phyloP scores from a whole-genome alignment of 2,113 vertebrate species.

The Benitochromis conjunctus region DNA sequence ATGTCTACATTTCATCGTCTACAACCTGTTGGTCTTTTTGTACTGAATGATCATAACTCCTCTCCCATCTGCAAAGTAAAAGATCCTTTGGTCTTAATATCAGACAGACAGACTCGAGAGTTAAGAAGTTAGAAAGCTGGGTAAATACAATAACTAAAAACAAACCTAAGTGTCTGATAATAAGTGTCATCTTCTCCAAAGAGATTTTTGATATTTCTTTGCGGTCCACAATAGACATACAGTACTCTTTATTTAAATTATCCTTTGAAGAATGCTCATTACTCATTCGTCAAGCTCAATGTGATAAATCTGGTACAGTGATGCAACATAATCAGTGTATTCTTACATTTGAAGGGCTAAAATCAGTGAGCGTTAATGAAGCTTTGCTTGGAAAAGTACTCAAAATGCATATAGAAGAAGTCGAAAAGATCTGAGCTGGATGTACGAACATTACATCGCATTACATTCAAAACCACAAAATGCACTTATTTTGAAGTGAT shows the following conservation, averaged over 20 bases:
- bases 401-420: background rate
- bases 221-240: background rate
- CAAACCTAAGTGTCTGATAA: background rate
- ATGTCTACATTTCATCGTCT: background rate
- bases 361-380: background rate
- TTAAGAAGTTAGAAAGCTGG: background rate
- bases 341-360: background rate
- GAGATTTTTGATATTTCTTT: background rate
- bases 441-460: background rate
- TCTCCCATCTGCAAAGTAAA: background rate
- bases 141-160: background rate
- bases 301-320: background rate
- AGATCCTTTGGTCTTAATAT: background rate
- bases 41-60: constrained; percentile 9
- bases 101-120: background rate
- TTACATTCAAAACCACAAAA: background rate
- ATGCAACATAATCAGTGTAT: background rate
- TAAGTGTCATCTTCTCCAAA: background rate
- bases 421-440: background rate
- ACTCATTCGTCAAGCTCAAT: background rate
- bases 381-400: background rate
- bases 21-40: background rate
- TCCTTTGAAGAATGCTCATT: background rate
- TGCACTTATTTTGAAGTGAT: constrained; percentile 4
- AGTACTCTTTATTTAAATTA: background rate